Conservation (phyloP, 1,140 invertebrate genomes). For the Tigriopus japonicus region DNA sequence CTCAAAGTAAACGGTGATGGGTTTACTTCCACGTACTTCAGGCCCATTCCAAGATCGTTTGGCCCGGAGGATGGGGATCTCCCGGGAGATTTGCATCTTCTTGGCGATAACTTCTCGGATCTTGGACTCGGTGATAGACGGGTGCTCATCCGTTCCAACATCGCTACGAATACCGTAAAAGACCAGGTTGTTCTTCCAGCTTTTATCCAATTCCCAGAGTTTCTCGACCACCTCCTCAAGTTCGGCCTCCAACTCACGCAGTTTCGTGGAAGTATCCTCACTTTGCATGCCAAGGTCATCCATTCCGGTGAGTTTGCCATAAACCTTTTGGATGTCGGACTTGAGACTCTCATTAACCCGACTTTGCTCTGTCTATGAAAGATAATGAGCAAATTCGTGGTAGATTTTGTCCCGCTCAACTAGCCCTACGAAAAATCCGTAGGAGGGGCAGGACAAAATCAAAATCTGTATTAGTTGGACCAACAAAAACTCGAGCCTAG, state of each 20-base stretch:
- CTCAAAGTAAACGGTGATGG: conserved; percentile 13
- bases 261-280: neutral
- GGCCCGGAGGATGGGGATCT: conserved; percentile 3
- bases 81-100: neutral
- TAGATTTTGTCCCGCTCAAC: too few species aligned
- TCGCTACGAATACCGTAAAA: neutral
- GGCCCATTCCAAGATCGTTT: conserved; percentile 1
- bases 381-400: too few species aligned
- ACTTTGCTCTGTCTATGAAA: too few species aligned
- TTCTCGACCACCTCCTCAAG: neutral
- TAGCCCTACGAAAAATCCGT: too few species aligned
- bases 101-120: neutral
- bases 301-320: neutral
- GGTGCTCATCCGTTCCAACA: neutral
- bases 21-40: conserved; percentile 9
- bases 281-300: neutral
- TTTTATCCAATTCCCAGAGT: conserved; percentile 11
- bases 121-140: neutral
- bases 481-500: too few species aligned
- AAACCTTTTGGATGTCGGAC: neutral
- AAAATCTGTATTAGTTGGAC: too few species aligned
- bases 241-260: neutral
- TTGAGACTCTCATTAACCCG: too few species aligned
- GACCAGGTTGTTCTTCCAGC: conserved; percentile 9
- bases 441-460: too few species aligned